phyloP scores from a whole-genome alignment of 2,113 vertebrate genomes.

The Terrapene triunguis region DNA sequence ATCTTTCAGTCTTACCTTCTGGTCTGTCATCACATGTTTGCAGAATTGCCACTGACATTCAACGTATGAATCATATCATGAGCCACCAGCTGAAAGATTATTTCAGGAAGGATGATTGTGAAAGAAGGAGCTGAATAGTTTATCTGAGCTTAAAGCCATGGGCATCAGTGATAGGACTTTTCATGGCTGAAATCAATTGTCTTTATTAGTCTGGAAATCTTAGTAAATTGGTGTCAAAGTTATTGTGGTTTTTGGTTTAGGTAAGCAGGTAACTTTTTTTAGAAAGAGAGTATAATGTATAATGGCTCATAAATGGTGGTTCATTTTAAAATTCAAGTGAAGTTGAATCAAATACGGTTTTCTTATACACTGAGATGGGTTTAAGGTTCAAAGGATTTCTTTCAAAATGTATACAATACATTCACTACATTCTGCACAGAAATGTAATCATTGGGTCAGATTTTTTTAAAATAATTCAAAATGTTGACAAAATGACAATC shows the following conservation, averaged over 20 bases:
- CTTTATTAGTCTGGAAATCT: constrained; percentile 54
- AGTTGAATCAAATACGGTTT: neutral
- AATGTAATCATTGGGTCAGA: neutral
- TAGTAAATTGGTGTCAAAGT: constrained; percentile 43
- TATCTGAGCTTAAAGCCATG: constrained; percentile 53
- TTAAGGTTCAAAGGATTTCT: constrained; percentile 4
- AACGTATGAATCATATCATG: constrained; percentile 61
- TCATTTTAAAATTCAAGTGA: neutral
- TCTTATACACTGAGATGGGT: neutral
- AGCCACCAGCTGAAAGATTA: constrained; percentile 75
- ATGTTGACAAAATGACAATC: accelerated
- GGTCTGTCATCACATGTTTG: constrained; percentile 18
- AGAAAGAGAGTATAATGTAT: neutral
- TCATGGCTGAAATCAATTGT: constrained; percentile 57
- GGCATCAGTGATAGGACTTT: constrained; percentile 50
- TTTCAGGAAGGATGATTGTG: constrained; percentile 70
- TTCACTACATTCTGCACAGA: neutral
- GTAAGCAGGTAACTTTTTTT: constrained; percentile 17
- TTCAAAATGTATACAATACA: neutral
- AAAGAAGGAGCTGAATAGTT: constrained; percentile 65
- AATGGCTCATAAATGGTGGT: neutral
- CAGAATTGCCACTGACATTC: constrained; percentile 37
- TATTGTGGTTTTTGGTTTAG: constrained; percentile 23
- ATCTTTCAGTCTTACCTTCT: constrained; percentile 39
- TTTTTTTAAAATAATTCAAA: neutral